Percentiles rank a stretch among this genome's conserved stretches.
Conservation (phyloP, 2,113 vertebrate species). For the Xiphorhynchus elegans region DNA sequence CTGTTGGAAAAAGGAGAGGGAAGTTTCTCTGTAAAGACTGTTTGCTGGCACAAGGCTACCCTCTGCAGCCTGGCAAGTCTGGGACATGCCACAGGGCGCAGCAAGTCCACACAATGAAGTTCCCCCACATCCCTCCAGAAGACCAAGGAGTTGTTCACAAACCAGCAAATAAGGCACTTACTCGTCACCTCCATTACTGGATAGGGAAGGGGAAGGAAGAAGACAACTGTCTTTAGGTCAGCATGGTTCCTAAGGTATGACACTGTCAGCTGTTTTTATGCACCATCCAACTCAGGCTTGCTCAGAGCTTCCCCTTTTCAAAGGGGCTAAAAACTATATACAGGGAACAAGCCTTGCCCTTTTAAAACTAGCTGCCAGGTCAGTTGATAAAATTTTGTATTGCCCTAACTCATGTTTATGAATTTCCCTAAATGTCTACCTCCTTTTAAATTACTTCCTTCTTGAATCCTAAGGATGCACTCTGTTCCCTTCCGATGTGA, state of each 20-base stretch:
- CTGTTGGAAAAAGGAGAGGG: neutral
- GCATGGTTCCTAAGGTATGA: neutral
- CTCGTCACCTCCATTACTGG: neutral
- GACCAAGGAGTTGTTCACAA: neutral
- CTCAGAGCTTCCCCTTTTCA: neutral
- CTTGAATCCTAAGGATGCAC: neutral
- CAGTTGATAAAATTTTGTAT: neutral
- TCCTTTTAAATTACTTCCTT: neutral
- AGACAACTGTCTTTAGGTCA: neutral
- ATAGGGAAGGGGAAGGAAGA: neutral
- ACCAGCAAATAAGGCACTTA: neutral
- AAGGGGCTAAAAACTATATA: neutral
- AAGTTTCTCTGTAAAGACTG: neutral
- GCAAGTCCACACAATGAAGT: neutral
- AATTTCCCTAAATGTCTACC: neutral
- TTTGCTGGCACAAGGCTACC: neutral
- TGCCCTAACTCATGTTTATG: neutral
- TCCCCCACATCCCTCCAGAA: neutral
- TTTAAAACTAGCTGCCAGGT: neutral
- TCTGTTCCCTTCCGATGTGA: neutral
- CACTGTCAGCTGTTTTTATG: neutral
- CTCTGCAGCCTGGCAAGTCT: neutral
- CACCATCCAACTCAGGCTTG: neutral
- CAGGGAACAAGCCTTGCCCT: neutral
- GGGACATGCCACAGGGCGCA: neutral